phyloP scores from a whole-genome alignment of 2,888 invertebrate genomes.

The Lepeophtheirus nordmannii region DNA sequence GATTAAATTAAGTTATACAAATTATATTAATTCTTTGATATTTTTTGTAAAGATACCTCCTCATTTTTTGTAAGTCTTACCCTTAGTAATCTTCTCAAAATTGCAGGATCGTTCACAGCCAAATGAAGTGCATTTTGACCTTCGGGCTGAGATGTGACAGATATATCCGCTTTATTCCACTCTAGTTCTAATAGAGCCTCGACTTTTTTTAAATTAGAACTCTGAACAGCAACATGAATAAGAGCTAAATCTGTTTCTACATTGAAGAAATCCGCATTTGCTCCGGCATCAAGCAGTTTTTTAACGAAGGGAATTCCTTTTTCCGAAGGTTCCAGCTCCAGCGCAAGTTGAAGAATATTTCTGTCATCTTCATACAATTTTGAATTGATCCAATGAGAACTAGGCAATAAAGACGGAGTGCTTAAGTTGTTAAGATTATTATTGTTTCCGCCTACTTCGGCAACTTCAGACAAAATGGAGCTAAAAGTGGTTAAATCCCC shows the following conservation, averaged over 20 bases:
- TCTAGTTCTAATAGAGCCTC: neutral
- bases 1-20: no score
- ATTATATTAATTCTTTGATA: no score
- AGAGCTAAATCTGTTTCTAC: slow-evolving; percentile 5
- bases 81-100: neutral
- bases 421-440: neutral
- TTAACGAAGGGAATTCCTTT: neutral
- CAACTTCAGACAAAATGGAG: neutral
- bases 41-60: no score
- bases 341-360: neutral
- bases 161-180: neutral
- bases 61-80: no score
- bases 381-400: neutral
- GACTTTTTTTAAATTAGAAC: neutral
- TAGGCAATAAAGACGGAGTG: neutral
- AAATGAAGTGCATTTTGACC: neutral
- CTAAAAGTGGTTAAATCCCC: neutral
- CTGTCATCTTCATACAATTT: neutral
- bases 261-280: slow-evolving; percentile 11
- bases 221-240: slow-evolving; percentile 8
- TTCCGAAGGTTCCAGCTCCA: neutral
- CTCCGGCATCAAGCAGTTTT: neutral
- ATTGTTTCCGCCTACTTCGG: no score
- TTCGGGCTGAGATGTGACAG: neutral
- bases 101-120: neutral